These are phyloP conservation scores for Lacerta agilis DNA, from an alignment of 2,797 vertebrate species.

Conservation along the genomic window DNA sequence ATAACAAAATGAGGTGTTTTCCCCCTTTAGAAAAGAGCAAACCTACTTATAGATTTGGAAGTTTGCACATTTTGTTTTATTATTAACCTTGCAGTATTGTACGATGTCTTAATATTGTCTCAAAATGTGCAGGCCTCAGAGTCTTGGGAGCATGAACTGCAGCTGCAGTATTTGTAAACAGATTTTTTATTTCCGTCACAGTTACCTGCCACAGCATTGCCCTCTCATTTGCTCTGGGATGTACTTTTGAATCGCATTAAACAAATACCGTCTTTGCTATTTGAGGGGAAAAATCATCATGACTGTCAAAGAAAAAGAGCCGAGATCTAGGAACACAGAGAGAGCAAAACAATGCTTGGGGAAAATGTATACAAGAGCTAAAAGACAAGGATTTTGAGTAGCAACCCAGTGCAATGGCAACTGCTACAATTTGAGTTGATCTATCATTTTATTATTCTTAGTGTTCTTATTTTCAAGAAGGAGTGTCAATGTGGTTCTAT, in stretches of 20 bases:
- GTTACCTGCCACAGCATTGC: constrained; percentile 21
- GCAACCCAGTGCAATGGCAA: not conserved
- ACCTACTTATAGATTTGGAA: constrained; percentile 1
- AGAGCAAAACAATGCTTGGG: not conserved
- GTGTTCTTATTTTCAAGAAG: not conserved
- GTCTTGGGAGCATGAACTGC: not conserved
- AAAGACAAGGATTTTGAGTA: not conserved
- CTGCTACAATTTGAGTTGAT: not conserved
- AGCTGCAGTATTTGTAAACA: constrained; percentile 22
- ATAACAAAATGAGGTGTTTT: no score
- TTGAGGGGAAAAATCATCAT: not conserved
- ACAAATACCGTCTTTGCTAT: constrained; percentile 14
- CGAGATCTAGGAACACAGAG: not conserved
- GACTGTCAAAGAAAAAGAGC: not conserved
- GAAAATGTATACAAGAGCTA: constrained; percentile 47
- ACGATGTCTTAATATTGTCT: constrained; percentile 21
- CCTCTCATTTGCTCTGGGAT: constrained; percentile 20
- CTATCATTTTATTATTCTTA: not conserved
- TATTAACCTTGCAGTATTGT: not conserved
- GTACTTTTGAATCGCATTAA: constrained; percentile 17
- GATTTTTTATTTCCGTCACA: not conserved
- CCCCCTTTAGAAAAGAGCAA: not conserved
- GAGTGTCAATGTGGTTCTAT: no score
- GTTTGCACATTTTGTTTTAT: constrained; percentile 22
- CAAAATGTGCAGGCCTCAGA: not conserved